Evolutionary conservation across 1,140 invertebrate species (phyloP).

Genomic region (Lepidotrigona ventralis): DNA sequence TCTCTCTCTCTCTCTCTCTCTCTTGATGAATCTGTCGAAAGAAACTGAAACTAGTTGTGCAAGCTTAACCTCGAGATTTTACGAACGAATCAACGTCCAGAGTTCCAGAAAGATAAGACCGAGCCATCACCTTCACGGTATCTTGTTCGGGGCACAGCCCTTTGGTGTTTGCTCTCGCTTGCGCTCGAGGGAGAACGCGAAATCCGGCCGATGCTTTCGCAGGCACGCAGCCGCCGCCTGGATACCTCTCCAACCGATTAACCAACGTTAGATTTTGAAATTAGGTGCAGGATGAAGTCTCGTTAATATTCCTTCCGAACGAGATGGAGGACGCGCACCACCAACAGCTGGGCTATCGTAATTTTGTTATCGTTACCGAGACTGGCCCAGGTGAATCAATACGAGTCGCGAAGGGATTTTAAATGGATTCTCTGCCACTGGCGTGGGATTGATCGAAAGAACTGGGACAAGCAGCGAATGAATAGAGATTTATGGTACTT

Average conservation of each 20-base stretch:
- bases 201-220: constrained; percentile 67
- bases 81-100: constrained; percentile 62
- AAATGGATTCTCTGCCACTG: not conserved
- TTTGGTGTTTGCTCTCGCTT: not conserved
- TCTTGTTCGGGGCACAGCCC: not conserved
- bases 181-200: constrained; percentile 55
- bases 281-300: not conserved
- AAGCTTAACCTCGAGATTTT: constrained; percentile 68
- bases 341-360: not conserved
- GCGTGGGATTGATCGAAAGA: too few relatives aligned
- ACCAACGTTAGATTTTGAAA: not conserved
- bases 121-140: constrained; percentile 32
- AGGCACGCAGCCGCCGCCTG: constrained; percentile 60
- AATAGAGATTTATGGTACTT: too few relatives aligned
- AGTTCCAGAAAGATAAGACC: constrained; percentile 70
- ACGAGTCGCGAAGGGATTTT: not conserved
- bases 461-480: too few relatives aligned
- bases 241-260: constrained; percentile 50
- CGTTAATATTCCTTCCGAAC: constrained; percentile 57
- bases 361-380: not conserved
- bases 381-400: not conserved
- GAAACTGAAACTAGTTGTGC: constrained; percentile 11
- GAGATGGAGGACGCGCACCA: not conserved
- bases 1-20: too few relatives aligned
- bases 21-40: not conserved